Conservation (phyloP, 92 coral and sea anemone species). For the Montipora capitata region DNA sequence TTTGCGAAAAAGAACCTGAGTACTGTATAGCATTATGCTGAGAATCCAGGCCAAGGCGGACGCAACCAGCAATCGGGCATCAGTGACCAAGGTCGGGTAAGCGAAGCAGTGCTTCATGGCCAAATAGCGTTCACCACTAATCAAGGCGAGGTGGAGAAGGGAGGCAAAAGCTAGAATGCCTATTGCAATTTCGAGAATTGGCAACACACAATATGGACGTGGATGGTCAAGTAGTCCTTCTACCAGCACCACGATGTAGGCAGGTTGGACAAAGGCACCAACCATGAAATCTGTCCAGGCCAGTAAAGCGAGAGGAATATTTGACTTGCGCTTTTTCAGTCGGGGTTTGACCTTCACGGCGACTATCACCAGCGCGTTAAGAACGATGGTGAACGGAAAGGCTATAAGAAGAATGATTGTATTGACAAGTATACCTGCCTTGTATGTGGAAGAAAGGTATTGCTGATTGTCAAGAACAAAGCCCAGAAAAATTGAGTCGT, state of each 20-base stretch:
- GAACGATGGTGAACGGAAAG: slow-evolving; percentile 14
- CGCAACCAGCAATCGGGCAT: not conserved
- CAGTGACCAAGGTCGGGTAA: not conserved
- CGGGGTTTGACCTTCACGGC: not conserved
- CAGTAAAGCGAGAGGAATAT: slow-evolving; percentile 8
- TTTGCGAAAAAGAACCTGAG: too few species aligned
- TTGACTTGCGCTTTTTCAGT: slow-evolving; percentile 15
- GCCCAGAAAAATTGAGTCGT: too few species aligned
- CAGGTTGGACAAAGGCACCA: slow-evolving; percentile 25
- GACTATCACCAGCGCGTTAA: slow-evolving; percentile 30
- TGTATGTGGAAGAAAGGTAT: too few species aligned
- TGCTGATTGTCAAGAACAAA: too few species aligned
- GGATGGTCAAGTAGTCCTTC: not conserved
- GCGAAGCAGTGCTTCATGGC: slow-evolving; percentile 8
- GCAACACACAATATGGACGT: not conserved
- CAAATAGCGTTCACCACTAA: not conserved
- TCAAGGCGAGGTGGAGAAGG: slow-evolving; percentile 1
- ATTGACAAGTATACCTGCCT: too few species aligned
- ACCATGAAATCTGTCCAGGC: slow-evolving; percentile 32
- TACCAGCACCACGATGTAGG: not conserved
- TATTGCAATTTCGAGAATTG: not conserved
- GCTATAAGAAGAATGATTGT: not conserved
- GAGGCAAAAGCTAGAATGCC: not conserved
- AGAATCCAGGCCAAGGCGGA: not conserved
- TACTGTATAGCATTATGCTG: too few species aligned